Evolutionary conservation across 2,888 invertebrate species (phyloP), one percentile per base, ranked within the genome.

Genomic region (Diadegma fenestrale): DNA sequence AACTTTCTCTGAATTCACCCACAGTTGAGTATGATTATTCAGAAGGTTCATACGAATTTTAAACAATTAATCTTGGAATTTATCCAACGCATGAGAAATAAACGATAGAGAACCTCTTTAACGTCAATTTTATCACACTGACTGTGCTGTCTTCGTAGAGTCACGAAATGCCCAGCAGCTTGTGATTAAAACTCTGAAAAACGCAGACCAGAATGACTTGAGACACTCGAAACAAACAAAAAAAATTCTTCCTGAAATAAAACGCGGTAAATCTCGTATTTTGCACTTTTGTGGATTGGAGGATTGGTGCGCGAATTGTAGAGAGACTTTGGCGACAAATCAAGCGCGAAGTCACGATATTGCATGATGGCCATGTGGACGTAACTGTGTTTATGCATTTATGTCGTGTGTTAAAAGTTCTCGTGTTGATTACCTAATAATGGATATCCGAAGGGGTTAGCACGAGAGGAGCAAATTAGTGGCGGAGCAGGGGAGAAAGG

Each of bases 401-500:
- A 26, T 58, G 58, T 58, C 58, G 58, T 58, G 51, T 41, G 69
- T 80, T 45, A 82, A 89, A 91, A 91, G 90, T 91, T 91, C 61
- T 82, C 90, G 90, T 88, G 90, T 84, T 80, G 89, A 91, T 90
- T 89, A 91, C 90, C 90, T 91, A 92, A 92, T 92, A 92, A 92
- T 91, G 92, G 91, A 92, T 91, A 92, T 91, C 89, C 90, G 90
- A 76, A 80, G 68, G 82, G 82, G 51, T 19, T 54, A 63, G 80
- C 90, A 89, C 90, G 90, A 90, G 90, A 90, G 91, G 91, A 91
- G 90, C 91, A 92, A 93, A 93, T 93, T 93, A 92, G 91, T 88
- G 86, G 85, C n/a, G 33, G 26, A 45, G 37, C 48, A 45, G 69
- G 51, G 78, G 87, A 43, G 79, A 33, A 77, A 71, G 79, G 82